phyloP scores from a whole-genome alignment of 2,113 vertebrate species.

The Mola mola region DNA sequence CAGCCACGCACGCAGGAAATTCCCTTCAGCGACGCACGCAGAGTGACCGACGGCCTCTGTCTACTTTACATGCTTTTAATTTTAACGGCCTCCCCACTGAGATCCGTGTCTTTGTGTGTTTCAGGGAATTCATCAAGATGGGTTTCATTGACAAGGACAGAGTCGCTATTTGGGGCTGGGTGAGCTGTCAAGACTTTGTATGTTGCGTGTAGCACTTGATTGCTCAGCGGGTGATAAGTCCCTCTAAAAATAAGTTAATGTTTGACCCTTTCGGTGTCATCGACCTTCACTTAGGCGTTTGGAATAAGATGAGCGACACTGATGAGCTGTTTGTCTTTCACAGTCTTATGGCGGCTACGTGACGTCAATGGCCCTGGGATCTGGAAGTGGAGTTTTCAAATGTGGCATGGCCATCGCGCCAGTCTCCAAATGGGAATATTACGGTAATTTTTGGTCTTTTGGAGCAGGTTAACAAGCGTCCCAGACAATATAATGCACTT shows the following conservation, averaged over 20 bases:
- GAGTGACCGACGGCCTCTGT: not conserved
- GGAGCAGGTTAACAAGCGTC: not conserved
- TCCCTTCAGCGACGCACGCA: not conserved
- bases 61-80: not conserved
- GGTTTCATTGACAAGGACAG: conserved; percentile 87
- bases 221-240: not conserved
- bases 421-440: conserved; percentile 94
- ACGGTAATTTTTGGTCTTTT: conserved; percentile 85
- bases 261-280: conserved; percentile 20
- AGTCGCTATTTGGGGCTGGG: conserved; percentile 98
- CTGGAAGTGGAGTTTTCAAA: conserved; percentile 92
- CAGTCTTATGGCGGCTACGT: conserved; percentile 99
- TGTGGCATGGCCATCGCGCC: conserved; percentile 98
- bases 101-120: conserved; percentile 38
- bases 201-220: not conserved
- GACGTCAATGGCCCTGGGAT: conserved; percentile 94
- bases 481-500: not conserved
- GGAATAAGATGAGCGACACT: conserved; percentile 10
- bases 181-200: conserved; percentile 73
- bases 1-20: conserved; percentile 7
- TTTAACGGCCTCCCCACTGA: not conserved
- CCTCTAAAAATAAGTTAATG: conserved; percentile 30
- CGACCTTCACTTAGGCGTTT: conserved; percentile 1
- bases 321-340: conserved; percentile 48
- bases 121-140: conserved; percentile 89